Evolutionary conservation across 2,113 vertebrate species (phyloP), one percentile per base, ranked within the genome.

Genomic region (Cervus canadensis): DNA sequence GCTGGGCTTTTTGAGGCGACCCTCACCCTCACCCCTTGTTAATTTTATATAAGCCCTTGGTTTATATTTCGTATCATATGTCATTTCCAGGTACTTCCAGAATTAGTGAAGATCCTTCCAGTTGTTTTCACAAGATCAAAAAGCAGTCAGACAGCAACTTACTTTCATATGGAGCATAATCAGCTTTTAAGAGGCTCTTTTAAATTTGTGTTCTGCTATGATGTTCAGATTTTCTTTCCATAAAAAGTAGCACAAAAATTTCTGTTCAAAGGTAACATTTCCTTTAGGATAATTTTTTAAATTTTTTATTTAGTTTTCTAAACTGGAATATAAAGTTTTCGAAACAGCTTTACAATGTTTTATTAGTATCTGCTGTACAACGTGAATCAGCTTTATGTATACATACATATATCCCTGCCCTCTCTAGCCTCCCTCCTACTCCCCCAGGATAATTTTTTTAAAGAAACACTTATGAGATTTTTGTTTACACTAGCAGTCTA

Each of bases 251-350:
- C 7, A 21, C 17, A 76, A 54, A 74, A 59, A 62, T 62, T 74
- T 97, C 28, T 89, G 8, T 91, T 93, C 45, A 82, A 82, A 98
- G 25, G 25, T 25, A 94, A n/a, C 17, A 64, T 43, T 95, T 96
- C 60, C 67, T 96, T 83, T 71, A 95, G 81, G 50, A 60, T 67
- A 87, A 5, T 81, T 36, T 88, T 33, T 0, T 50, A 52, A 48
- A 36, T 36, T 48, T 89, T 25, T 40, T 40, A 25, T 74, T 25
- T 71, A 71, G 36, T 76, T 43, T 43, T 76, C 15, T 76, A 76
- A 76, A 76, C 6, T 43, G 36, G 36, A 76, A 33, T 26, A 43
- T 76, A 43, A 48, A 48, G 10, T 48, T 48, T 48, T 48, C 2
- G 11, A 48, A 50, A 40, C 25, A 43, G 36, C 71, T 43, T 76